These are phyloP conservation scores for Psittacula cyanocephala DNA, from an alignment of 2,113 vertebrate species.

Conservation along the genomic window DNA sequence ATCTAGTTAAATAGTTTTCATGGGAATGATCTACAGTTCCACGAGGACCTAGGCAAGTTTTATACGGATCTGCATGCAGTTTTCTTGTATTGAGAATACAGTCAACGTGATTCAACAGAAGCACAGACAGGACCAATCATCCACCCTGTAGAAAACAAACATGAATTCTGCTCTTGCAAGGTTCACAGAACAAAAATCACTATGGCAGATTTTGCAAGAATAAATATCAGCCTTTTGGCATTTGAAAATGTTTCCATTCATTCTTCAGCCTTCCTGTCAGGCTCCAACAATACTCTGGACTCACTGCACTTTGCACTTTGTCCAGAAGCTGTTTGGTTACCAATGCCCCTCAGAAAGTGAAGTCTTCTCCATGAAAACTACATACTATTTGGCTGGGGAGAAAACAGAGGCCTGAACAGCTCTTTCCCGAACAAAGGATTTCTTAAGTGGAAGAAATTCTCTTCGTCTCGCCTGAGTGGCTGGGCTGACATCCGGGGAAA, in stretches of 20 bases:
- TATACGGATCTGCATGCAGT: background rate
- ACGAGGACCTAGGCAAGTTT: background rate
- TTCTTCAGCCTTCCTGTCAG: slow-evolving; percentile 2
- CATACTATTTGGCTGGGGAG: slow-evolving; percentile 37
- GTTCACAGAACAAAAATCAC: slow-evolving; percentile 1
- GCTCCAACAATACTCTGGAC: slow-evolving; percentile 30
- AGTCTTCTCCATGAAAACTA: slow-evolving; percentile 42
- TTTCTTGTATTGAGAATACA: background rate
- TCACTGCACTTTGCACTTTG: slow-evolving; percentile 44
- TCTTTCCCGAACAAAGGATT: slow-evolving; percentile 65
- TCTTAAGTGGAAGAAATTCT: slow-evolving; percentile 75
- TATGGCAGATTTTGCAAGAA: background rate
- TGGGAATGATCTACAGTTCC: background rate
- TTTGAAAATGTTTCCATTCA: slow-evolving; percentile 7
- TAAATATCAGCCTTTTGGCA: background rate
- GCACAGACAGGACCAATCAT: background rate
- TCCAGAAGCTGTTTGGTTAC: slow-evolving; percentile 52
- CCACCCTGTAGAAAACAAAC: background rate
- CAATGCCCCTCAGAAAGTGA: slow-evolving; percentile 23
- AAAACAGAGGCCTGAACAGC: slow-evolving; percentile 56
- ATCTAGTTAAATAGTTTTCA: background rate
- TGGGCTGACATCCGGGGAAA: slow-evolving; percentile 63
- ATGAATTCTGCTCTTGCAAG: background rate
- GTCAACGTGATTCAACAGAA: background rate
- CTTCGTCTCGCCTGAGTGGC: slow-evolving; percentile 70